Percentiles rank a stretch among this genome's conserved stretches.
phyloP scores from a whole-genome alignment of 23 tunicate genomes.

The Halocynthia roretzi region DNA sequence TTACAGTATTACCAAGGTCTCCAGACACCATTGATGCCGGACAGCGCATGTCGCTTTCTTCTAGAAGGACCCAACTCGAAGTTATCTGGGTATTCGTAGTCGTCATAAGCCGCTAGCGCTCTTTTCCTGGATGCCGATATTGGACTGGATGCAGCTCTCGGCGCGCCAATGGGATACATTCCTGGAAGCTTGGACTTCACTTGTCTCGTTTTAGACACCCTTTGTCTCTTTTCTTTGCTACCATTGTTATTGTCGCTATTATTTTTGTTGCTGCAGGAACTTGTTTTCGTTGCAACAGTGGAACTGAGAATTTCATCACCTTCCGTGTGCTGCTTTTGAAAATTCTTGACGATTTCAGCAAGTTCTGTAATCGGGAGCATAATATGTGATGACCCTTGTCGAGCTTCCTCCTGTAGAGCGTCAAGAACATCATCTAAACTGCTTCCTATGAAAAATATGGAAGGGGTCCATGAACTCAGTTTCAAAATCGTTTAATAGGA shows the following conservation, averaged over 20 bases:
- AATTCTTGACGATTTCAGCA: constrained; percentile 1
- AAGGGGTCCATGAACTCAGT: too few species aligned
- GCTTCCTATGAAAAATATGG: too few species aligned
- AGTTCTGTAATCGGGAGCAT: neutral
- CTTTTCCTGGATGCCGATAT: constrained; percentile 1
- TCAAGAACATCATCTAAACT: too few species aligned
- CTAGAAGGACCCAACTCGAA: too few species aligned
- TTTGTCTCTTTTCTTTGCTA: neutral
- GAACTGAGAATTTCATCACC: neutral
- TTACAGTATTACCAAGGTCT: too few species aligned
- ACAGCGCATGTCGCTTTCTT: too few species aligned
- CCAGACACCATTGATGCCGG: too few species aligned
- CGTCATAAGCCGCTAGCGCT: neutral
- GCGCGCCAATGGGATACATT: constrained; percentile 55
- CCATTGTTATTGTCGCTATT: constrained; percentile 1
- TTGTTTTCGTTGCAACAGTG: neutral
- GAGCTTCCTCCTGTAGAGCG: too few species aligned
- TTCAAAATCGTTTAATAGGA: too few species aligned
- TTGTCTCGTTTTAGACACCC: neutral
- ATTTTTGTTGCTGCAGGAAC: neutral
- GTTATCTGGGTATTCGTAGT: neutral
- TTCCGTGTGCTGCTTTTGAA: constrained; percentile 1
- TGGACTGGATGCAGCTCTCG: constrained; percentile 44
- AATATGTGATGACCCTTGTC: too few species aligned
- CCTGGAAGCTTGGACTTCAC: constrained; percentile 17